Conservation (phyloP, 2,113 vertebrate species). For the Trogon melanurus region DNA sequence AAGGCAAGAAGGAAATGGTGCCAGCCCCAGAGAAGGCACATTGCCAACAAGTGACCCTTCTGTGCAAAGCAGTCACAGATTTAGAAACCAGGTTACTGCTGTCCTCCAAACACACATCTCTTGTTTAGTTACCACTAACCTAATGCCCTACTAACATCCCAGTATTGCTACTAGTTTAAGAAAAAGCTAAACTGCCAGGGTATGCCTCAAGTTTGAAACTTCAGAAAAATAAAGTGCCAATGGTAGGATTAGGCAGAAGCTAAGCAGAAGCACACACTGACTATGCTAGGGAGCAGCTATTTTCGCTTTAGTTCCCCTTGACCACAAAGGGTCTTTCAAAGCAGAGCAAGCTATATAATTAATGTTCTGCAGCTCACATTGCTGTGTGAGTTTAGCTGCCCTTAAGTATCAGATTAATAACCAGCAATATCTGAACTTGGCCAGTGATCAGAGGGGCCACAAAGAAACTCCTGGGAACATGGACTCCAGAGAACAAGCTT, state of each 20-base stretch:
- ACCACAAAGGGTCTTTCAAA: constrained; percentile 1
- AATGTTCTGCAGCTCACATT: not conserved
- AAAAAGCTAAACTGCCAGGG: not conserved
- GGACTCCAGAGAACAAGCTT: not conserved
- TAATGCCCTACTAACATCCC: not conserved
- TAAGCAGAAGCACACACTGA: rapidly evolving
- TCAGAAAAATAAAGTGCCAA: not conserved
- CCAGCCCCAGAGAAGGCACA: rapidly evolving
- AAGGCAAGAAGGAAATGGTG: not conserved
- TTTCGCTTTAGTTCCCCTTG: not conserved
- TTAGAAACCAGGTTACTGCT: not conserved
- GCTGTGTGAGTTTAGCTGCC: not conserved
- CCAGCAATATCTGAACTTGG: constrained; percentile 10
- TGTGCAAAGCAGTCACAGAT: not conserved
- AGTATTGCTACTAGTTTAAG: not conserved
- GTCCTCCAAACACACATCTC: not conserved
- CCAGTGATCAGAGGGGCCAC: not conserved
- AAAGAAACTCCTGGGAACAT: not conserved
- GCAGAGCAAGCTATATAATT: not conserved
- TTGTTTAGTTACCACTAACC: not conserved
- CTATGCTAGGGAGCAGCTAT: not conserved
- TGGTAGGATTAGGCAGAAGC: not conserved
- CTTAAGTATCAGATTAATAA: constrained; percentile 12
- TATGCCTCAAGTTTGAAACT: not conserved
- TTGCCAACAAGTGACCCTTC: not conserved